Percentiles rank a stretch among this genome's conserved stretches.
phyloP scores from a whole-genome alignment of 2,888 invertebrate species.

The Drosophila lacicola region DNA sequence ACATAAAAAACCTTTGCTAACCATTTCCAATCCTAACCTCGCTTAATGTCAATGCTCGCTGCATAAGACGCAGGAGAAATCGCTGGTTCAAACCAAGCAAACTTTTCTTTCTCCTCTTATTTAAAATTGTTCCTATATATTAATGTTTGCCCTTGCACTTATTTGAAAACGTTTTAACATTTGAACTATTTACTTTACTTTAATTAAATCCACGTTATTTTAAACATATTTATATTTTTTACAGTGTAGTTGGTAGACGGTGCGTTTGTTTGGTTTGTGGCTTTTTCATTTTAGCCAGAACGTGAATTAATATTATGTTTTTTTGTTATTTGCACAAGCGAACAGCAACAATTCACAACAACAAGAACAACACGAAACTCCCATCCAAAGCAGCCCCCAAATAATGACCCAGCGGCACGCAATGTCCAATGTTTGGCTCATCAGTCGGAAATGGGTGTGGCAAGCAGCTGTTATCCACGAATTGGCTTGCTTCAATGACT shows the following conservation, averaged over 20 bases:
- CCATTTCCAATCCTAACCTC: no score
- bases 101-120: no score
- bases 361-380: slow-evolving; percentile 30
- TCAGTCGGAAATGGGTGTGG: slow-evolving; percentile 31
- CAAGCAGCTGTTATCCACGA: slow-evolving; percentile 18
- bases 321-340: slow-evolving; percentile 56
- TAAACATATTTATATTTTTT: not conserved
- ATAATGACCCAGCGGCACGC: slow-evolving; percentile 71
- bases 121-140: no score
- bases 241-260: slow-evolving; percentile 35
- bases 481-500: slow-evolving; percentile 51
- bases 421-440: slow-evolving; percentile 42
- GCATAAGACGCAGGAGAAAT: no score
- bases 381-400: slow-evolving; percentile 31
- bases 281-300: slow-evolving; percentile 30
- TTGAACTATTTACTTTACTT: no score
- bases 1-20: no score
- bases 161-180: no score
- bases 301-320: slow-evolving; percentile 69
- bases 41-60: no score
- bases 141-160: no score
- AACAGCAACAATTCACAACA: slow-evolving; percentile 21
- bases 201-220: no score
- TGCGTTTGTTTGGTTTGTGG: slow-evolving; percentile 34
- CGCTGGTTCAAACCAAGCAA: no score